Percentiles rank a stretch among this genome's conserved stretches.
These are phyloP conservation scores for Callipepla squamata DNA, from an alignment of 2,113 vertebrate species.

Conservation along the genomic window DNA sequence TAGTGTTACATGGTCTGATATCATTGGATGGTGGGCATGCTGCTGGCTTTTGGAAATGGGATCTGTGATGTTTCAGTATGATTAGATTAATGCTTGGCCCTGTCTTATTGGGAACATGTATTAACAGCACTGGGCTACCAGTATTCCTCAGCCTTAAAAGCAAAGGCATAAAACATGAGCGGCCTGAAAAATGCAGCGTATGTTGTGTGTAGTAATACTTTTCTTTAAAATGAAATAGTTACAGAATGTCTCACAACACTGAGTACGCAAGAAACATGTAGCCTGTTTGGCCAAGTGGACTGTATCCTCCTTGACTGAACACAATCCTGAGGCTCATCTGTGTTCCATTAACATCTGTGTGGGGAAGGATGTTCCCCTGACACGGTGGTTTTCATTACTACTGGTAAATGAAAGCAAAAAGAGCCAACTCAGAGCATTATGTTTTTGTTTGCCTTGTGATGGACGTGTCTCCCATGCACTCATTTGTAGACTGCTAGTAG, in stretches of 20 bases:
- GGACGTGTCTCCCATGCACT: neutral
- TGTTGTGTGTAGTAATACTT: rapidly evolving
- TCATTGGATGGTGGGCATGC: constrained; percentile 1
- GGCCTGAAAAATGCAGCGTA: neutral
- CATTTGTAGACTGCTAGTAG: neutral
- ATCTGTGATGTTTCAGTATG: neutral
- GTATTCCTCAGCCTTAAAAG: neutral
- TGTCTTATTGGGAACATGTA: neutral
- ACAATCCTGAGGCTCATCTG: neutral
- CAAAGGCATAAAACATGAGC: neutral
- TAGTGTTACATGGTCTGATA: neutral
- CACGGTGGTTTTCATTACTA: neutral
- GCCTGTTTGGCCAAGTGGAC: neutral
- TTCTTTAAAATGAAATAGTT: neutral
- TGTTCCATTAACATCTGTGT: neutral
- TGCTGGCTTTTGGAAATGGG: neutral
- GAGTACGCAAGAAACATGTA: neutral
- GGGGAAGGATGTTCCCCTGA: neutral
- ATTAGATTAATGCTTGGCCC: neutral
- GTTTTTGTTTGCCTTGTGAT: neutral
- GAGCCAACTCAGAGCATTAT: neutral
- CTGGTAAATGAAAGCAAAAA: neutral
- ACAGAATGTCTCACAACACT: neutral
- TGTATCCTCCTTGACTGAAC: neutral
- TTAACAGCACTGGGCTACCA: neutral